phyloP scores from a whole-genome alignment of 2,888 invertebrate genomes.

The Bhutanitis thaidina region DNA sequence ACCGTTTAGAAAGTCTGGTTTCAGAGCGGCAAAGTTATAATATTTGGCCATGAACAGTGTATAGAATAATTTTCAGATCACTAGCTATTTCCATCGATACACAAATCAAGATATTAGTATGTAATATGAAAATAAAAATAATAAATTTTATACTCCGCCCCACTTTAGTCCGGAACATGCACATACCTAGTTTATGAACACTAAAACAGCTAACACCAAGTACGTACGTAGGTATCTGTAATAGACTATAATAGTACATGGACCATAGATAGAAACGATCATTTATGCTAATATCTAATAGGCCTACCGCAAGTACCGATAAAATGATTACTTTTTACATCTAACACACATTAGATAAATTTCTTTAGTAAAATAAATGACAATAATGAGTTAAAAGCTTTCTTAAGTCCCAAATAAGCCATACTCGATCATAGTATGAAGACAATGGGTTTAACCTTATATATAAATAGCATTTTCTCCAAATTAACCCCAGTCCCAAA shows the following conservation, averaged over 20 bases:
- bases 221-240: constrained; percentile 52
- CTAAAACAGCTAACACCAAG: constrained; percentile 58
- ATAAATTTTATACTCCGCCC: no score
- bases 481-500: no score
- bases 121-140: no score
- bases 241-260: constrained; percentile 47
- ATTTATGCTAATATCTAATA: constrained; percentile 46
- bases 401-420: not conserved
- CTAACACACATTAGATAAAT: not conserved
- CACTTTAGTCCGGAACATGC: no score
- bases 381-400: not conserved
- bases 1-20: no score
- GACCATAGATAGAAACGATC: constrained; percentile 49
- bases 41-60: no score
- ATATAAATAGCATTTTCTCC: no score
- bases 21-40: no score
- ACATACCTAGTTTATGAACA: no score
- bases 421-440: not conserved
- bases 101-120: no score
- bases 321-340: constrained; percentile 16
- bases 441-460: not conserved
- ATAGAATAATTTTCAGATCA: no score
- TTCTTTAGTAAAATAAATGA: not conserved
- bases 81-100: no score
- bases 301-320: constrained; percentile 50